A percentile compares a stretch with the other conserved stretches of the same genome.
phyloP scores from a whole-genome alignment of 2,113 vertebrate genomes.

The Ardeotis arabs region DNA sequence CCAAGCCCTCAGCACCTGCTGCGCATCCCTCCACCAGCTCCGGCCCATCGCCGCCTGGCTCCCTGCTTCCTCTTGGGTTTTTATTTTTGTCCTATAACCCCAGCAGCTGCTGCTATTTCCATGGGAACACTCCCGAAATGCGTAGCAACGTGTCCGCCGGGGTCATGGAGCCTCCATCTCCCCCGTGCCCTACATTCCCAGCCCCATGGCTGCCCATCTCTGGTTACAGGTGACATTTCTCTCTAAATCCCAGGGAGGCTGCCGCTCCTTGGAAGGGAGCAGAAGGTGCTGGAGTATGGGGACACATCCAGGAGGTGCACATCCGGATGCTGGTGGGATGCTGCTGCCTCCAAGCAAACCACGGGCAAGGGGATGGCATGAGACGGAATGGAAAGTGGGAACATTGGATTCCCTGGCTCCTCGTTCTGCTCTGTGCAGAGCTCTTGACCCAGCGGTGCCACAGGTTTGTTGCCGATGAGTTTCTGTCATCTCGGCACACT shows the following conservation, averaged over 20 bases:
- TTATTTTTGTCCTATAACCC: not conserved
- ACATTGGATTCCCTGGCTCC: not conserved
- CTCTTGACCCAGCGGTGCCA: not conserved
- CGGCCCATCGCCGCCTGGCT: not conserved
- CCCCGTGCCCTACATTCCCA: not conserved
- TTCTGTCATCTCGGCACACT: not conserved
- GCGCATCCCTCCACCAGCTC: not conserved
- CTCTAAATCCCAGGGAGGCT: constrained; percentile 15
- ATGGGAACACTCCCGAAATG: constrained; percentile 7
- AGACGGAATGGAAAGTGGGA: not conserved
- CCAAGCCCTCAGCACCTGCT: fast-evolving
- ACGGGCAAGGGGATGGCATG: not conserved
- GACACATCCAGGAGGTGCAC: not conserved
- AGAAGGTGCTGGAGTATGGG: not conserved
- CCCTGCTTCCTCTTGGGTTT: not conserved
- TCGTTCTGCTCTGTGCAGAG: not conserved
- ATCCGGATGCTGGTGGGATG: not conserved
- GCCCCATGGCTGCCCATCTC: not conserved
- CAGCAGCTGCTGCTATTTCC: not conserved
- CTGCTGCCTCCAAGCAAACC: not conserved
- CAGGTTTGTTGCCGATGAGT: fast-evolving
- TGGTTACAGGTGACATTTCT: constrained; percentile 52
- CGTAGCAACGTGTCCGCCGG: fast-evolving
- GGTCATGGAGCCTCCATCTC: not conserved
- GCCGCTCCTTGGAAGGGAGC: not conserved